Evolutionary conservation across 2,797 vertebrate species (phyloP).

Genomic region (Chrysocyon brachyurus): DNA sequence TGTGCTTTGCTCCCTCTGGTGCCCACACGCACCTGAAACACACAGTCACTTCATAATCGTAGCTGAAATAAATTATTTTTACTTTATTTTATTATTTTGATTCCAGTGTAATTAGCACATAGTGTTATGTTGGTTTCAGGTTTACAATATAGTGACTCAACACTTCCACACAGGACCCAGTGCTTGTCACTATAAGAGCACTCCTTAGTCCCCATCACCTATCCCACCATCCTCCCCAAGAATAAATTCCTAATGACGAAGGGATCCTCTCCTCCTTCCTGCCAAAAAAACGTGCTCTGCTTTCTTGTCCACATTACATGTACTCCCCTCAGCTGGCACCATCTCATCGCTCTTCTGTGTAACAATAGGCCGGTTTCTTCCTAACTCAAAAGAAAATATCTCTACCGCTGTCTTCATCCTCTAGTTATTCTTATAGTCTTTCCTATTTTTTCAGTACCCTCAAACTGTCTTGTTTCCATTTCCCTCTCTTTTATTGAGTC

Average conservation of each 20-base stretch:
- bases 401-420: neutral
- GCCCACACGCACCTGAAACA: neutral
- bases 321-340: neutral
- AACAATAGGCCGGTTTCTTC: neutral
- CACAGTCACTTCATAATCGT: neutral
- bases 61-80: neutral
- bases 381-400: neutral
- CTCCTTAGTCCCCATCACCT: neutral
- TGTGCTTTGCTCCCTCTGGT: neutral
- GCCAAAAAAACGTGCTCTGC: neutral
- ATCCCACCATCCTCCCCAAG: neutral
- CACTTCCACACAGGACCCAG: neutral
- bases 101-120: neutral
- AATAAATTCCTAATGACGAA: neutral
- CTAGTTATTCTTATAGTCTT: neutral
- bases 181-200: neutral
- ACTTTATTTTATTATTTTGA: neutral
- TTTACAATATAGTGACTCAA: neutral
- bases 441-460: no score
- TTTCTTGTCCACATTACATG: neutral
- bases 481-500: neutral
- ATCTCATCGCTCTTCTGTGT: neutral
- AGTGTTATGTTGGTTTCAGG: neutral
- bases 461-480: neutral
- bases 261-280: neutral